These are phyloP conservation scores for Alitta virens DNA, from an alignment of 2,888 invertebrate species.

Conservation along the genomic window DNA sequence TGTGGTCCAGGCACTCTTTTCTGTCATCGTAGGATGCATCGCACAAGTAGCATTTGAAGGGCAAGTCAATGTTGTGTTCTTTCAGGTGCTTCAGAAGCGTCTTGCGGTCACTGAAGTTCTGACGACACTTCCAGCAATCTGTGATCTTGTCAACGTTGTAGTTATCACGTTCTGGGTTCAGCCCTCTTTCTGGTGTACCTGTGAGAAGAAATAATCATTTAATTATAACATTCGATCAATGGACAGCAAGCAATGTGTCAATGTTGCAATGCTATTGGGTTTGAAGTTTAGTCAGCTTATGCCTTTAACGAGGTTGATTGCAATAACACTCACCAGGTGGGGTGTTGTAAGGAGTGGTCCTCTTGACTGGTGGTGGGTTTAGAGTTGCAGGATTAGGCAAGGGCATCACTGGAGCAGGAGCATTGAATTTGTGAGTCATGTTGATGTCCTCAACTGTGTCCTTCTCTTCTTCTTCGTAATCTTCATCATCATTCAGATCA, in stretches of 20 bases:
- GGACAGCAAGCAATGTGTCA: too few species aligned
- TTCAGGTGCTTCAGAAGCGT: conserved; percentile 49
- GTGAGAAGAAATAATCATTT: neutral
- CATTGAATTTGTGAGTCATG: too few species aligned
- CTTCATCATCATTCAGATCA: neutral
- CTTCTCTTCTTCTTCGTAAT: conserved; percentile 2
- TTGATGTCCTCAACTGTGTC: neutral
- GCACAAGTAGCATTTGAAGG: conserved; percentile 88
- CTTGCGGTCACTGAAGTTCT: conserved; percentile 43
- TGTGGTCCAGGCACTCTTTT: conserved; percentile 77
- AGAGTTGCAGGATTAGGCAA: too few species aligned
- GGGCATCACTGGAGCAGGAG: too few species aligned
- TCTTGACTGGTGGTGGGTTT: too few species aligned
- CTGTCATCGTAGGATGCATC: conserved; percentile 81
- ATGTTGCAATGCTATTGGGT: too few species aligned
- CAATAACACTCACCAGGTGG: too few species aligned
- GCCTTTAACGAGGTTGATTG: too few species aligned
- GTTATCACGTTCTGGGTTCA: conserved; percentile 51
- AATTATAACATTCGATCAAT: too few species aligned
- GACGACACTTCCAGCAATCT: conserved; percentile 49
- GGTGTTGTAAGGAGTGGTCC: too few species aligned
- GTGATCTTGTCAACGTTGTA: conserved; percentile 53
- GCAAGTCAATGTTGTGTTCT: conserved; percentile 58
- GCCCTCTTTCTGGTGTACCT: conserved; percentile 16
- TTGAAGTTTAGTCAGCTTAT: too few species aligned